Evolutionary conservation across 2,888 invertebrate species (phyloP).

Genomic region (Erynnis tages): DNA sequence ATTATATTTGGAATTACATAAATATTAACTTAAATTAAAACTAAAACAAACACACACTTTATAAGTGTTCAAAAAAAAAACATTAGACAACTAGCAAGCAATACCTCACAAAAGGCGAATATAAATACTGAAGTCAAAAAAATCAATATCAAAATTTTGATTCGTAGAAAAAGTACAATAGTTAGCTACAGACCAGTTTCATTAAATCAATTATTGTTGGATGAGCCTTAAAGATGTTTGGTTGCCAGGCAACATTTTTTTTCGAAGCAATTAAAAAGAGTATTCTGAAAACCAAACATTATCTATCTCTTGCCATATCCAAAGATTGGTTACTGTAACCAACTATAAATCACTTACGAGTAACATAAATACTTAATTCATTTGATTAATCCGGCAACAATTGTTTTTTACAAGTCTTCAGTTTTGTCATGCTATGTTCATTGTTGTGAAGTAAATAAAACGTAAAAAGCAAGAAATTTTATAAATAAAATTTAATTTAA

Average conservation of each 20-base stretch:
- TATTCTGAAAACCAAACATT: no score
- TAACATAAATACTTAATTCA: background rate
- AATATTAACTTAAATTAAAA: background rate
- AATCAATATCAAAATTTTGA: conserved; percentile 15
- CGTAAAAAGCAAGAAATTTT: no score
- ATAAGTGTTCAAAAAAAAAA: background rate
- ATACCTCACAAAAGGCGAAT: conserved; percentile 16
- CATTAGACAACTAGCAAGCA: background rate
- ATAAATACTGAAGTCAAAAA: conserved; percentile 10
- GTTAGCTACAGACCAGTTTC: background rate
- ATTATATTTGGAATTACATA: conserved; percentile 15
- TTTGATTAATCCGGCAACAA: conserved; percentile 6
- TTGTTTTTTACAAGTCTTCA: no score
- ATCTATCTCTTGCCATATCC: no score
- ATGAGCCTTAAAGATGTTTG: background rate
- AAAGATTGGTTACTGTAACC: no score
- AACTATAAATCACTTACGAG: background rate
- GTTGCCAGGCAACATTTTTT: no score
- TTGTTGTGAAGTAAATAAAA: no score
- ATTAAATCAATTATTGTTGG: background rate
- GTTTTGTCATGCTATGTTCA: no score
- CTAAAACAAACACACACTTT: background rate
- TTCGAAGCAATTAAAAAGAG: no score
- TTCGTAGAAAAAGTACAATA: background rate
- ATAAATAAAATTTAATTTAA: no score